Percentiles rank a stretch among this genome's conserved stretches.
phyloP scores from a whole-genome alignment of 2,797 vertebrate genomes.

The Mormyrus hasselquistii region DNA sequence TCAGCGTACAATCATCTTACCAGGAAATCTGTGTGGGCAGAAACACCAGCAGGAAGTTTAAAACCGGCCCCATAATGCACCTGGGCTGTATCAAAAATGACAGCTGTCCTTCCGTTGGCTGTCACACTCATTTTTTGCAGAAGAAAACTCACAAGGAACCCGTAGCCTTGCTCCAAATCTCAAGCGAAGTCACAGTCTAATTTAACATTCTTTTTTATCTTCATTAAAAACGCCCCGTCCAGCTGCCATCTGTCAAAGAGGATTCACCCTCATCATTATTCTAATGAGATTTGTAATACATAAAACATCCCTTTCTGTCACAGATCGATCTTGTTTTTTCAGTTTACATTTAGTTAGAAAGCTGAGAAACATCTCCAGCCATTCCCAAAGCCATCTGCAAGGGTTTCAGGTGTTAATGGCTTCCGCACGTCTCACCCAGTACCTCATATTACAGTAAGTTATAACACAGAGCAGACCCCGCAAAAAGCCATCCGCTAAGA shows the following conservation, averaged over 20 bases:
- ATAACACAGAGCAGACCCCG: not conserved
- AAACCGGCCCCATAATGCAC: not conserved
- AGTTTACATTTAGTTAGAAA: not conserved
- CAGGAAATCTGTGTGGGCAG: not conserved
- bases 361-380: not conserved
- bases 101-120: conserved; percentile 8
- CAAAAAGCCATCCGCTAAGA: not conserved
- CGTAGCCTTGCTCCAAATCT: not conserved
- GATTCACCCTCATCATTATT: conserved; percentile 36
- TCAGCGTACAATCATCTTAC: not conserved
- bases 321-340: not conserved
- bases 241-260: conserved; percentile 31
- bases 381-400: not conserved
- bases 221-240: conserved; percentile 21
- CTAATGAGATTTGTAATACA: conserved; percentile 42
- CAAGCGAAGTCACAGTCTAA: not conserved
- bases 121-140: conserved; percentile 8
- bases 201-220: conserved; percentile 1
- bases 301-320: conserved; percentile 36
- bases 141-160: not conserved
- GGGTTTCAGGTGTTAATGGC: not conserved
- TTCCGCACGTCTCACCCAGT: not conserved
- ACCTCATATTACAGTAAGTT: not conserved
- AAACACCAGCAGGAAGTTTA: not conserved
- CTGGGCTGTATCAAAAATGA: not conserved